phyloP scores from a whole-genome alignment of 2,888 invertebrate genomes.

The Drosophila stalkeri region DNA sequence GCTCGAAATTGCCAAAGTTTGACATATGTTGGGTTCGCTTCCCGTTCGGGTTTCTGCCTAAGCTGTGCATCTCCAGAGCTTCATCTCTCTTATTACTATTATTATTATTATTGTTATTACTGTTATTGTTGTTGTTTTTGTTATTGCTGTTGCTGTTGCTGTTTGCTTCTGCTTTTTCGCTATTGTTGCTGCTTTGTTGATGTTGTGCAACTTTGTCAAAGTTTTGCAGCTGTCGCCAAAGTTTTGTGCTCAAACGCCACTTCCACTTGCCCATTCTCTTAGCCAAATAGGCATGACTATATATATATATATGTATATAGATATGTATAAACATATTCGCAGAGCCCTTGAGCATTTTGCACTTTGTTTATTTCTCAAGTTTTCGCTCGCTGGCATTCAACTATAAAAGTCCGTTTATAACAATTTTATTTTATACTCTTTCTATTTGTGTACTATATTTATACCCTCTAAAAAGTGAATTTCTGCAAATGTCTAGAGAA shows the following conservation, averaged over 20 bases:
- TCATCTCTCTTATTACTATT: conserved; percentile 16
- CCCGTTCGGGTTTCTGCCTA: conserved; percentile 27
- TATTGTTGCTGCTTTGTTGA: conserved; percentile 39
- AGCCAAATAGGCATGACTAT: conserved; percentile 48
- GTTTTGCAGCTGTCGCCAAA: conserved; percentile 61
- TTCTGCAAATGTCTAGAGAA: neutral
- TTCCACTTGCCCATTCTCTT: conserved; percentile 21
- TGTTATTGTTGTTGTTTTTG: conserved; percentile 5
- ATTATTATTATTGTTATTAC: neutral
- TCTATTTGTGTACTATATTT: neutral
- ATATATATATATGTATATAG: neutral
- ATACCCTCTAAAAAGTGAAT: neutral
- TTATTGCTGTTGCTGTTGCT: conserved; percentile 16
- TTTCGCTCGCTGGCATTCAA: conserved; percentile 50
- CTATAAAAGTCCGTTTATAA: conserved; percentile 67
- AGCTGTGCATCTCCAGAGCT: conserved; percentile 16
- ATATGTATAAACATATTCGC: conserved; percentile 13
- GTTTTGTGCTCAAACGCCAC: conserved; percentile 40
- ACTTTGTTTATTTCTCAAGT: conserved; percentile 33
- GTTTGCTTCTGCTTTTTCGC: conserved; percentile 16
- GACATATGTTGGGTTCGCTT: conserved; percentile 61
- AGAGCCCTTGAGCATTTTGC: conserved; percentile 18
- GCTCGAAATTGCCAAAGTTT: conserved; percentile 74
- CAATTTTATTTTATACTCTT: conserved; percentile 40
- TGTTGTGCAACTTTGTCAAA: conserved; percentile 60